phyloP scores from a whole-genome alignment of 2,888 invertebrate species.

The Ichneumoninae sp. region DNA sequence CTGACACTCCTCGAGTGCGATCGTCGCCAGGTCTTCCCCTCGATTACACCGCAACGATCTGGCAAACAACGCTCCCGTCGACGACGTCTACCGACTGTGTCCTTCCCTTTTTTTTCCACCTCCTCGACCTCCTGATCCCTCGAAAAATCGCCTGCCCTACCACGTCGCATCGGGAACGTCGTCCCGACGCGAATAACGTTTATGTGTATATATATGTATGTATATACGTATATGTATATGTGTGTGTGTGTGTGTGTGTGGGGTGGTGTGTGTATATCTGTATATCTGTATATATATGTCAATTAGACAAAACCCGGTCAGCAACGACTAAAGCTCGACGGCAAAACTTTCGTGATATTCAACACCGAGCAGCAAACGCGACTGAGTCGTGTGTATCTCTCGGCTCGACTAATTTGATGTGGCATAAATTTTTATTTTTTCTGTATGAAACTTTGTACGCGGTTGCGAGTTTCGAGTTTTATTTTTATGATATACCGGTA shows the following conservation, averaged over 20 bases:
- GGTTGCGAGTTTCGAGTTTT: not conserved
- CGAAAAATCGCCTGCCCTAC: conserved; percentile 63
- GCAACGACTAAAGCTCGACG: not conserved
- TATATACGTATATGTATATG: not conserved
- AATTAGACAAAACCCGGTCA: not conserved
- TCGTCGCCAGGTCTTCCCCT: conserved; percentile 62
- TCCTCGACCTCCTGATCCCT: conserved; percentile 60
- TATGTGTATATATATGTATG: not conserved
- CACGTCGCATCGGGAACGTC: conserved; percentile 63
- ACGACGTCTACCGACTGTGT: conserved; percentile 17
- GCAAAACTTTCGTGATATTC: not conserved
- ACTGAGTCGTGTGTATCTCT: not conserved
- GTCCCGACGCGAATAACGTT: conserved; percentile 55
- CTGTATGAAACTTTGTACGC: conserved; percentile 13
- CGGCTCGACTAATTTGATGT: not conserved
- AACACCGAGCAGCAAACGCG: not conserved
- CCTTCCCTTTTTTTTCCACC: conserved; percentile 52
- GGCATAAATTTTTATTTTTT: not conserved
- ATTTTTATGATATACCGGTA: not conserved
- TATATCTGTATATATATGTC: not conserved
- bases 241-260: not conserved
- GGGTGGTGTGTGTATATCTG: too few relatives aligned
- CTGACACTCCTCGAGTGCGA: not conserved
- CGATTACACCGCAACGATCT: conserved; percentile 65
- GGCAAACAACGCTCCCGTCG: conserved; percentile 46